These are phyloP conservation scores for Andrena fulva DNA, from an alignment of 2,888 invertebrate species.

Conservation along the genomic window DNA sequence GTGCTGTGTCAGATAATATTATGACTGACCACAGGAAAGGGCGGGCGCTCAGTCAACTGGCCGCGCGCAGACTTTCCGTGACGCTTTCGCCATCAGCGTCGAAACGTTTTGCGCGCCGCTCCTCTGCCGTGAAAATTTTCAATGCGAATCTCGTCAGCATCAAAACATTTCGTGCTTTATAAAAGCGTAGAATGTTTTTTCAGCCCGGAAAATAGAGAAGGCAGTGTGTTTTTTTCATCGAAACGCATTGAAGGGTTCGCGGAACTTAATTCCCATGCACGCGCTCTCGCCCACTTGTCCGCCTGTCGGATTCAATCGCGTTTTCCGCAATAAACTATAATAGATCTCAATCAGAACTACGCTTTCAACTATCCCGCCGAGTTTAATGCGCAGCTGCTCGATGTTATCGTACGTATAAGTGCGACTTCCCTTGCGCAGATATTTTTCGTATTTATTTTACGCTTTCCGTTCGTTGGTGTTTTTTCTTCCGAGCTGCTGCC, in stretches of 20 bases:
- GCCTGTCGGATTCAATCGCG: constrained; percentile 27
- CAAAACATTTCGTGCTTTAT: constrained; percentile 51
- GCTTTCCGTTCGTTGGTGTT: no score
- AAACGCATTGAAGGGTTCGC: not conserved
- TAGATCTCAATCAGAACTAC: not conserved
- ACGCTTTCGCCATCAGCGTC: constrained; percentile 60
- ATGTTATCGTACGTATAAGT: not conserved
- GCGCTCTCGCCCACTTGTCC: constrained; percentile 4
- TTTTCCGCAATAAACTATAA: not conserved
- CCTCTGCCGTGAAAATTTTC: constrained; percentile 59
- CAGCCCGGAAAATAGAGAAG: constrained; percentile 23
- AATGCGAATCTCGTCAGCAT: constrained; percentile 64
- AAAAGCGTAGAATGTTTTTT: constrained; percentile 38
- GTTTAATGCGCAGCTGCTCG: constrained; percentile 9
- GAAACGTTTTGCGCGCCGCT: constrained; percentile 61
- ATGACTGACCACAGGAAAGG: constrained; percentile 75
- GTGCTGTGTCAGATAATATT: constrained; percentile 81
- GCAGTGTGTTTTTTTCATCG: constrained; percentile 1
- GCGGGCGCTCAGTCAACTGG: constrained; percentile 62
- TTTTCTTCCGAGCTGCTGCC: no score
- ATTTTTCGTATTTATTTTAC: no score
- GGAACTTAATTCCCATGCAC: constrained; percentile 14
- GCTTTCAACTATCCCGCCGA: constrained; percentile 16
- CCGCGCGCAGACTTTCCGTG: constrained; percentile 61
- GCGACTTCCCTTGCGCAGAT: no score